Evolutionary conservation across 2,888 invertebrate genomes (phyloP), one percentile per base, ranked within the genome.

Genomic region (Osmoderma eremita): DNA sequence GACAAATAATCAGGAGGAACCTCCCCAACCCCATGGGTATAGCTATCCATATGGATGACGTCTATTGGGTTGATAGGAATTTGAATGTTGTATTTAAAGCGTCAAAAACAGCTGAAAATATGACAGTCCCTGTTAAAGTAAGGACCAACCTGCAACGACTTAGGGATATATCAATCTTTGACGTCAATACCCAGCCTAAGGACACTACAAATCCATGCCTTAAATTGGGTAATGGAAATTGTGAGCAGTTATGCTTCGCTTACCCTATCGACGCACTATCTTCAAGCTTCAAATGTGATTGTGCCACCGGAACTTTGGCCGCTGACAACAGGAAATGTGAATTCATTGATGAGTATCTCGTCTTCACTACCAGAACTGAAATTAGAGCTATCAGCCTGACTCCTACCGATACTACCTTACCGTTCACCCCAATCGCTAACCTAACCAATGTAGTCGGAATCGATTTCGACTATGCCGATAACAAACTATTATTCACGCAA

Each of bases 61-160:
- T 98, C 0, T 97, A 93, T 79, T 98, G 97, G 97, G 95, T 97
- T 0, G 98, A 98, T 78, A 87, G 95, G 65, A 97, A 97, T 80
- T 83, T 97, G 3, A 90, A 91, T 75, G 91, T 94, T 0, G 89
- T 95, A 20, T 92, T 91, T 79, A 90, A 90, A 79, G 90, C 93
- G 0, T 90, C 91, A 0, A 94, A 94, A 79, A 78, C 90, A 42
- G 89, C 90, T 0, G 91, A 90, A 15, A 93, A 93, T 71, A 68
- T 45, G 22, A 87, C 89, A 0, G 82, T 89, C 75, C 91, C 92
- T 0, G 89, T 88, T 0, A 86, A 90, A 48, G 85, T 97, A 5
- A 86, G 95, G 70, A 92, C 93, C 0, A 95, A 95, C 76, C 81
- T 98, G 41, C 91, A 90, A 2, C 94, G 93, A 78, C 82, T 98